Conservation (phyloP, 2,113 vertebrate species). For the Amazona guildingii region DNA sequence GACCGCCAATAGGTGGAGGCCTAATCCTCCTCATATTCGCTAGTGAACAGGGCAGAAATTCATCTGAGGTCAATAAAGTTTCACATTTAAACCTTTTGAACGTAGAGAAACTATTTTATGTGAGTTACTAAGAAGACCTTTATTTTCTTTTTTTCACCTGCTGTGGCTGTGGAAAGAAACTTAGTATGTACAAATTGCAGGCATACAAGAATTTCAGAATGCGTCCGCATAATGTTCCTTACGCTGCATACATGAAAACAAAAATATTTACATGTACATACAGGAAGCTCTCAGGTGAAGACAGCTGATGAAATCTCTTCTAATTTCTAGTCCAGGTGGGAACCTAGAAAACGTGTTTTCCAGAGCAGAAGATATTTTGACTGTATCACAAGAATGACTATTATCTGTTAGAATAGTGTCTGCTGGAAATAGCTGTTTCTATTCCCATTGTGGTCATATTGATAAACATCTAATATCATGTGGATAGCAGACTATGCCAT, state of each 20-base stretch:
- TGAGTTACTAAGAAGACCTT: neutral
- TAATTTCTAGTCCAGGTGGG: neutral
- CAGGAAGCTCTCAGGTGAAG: neutral
- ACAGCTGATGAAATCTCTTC: neutral
- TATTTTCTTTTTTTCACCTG: rapidly evolving
- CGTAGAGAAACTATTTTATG: rapidly evolving
- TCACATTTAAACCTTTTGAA: neutral
- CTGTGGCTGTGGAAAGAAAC: neutral
- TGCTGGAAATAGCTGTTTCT: neutral
- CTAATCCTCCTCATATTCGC: neutral
- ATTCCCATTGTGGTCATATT: neutral
- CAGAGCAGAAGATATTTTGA: neutral
- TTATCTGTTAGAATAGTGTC: neutral
- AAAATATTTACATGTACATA: rapidly evolving
- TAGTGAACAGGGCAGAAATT: neutral
- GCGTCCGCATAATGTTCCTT: neutral
- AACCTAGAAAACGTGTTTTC: neutral
- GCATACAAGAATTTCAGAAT: neutral
- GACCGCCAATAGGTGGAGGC: too few species aligned
- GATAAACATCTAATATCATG: neutral
- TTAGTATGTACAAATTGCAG: neutral
- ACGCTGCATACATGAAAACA: neutral
- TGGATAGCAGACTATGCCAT: neutral
- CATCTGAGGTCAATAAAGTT: neutral
- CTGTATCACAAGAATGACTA: neutral